A percentile compares a stretch with the other conserved stretches of the same genome.
These are phyloP conservation scores for Myotis yumanensis DNA, from an alignment of 2,113 vertebrate genomes.

Conservation along the genomic window DNA sequence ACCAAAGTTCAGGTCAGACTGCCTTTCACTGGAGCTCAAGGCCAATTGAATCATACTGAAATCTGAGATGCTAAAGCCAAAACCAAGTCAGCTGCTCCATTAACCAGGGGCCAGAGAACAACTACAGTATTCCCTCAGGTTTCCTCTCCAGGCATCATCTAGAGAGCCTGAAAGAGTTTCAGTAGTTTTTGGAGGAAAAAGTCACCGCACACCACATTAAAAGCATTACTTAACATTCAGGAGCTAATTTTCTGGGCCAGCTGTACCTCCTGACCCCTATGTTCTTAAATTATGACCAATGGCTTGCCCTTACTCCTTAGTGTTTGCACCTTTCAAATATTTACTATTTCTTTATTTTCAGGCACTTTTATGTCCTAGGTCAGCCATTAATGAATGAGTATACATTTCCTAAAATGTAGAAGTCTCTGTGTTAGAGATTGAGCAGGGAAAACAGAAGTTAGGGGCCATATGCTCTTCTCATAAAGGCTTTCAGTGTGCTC, in stretches of 20 bases:
- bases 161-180: neutral
- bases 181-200: neutral
- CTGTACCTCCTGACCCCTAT: neutral
- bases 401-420: neutral
- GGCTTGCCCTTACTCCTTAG: neutral
- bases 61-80: constrained; percentile 31
- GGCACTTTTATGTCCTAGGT: neutral
- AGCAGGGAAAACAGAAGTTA: neutral
- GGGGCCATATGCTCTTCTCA: neutral
- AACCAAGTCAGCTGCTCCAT: constrained; percentile 48
- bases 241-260: neutral
- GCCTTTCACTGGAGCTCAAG: neutral
- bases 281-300: neutral
- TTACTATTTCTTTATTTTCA: neutral
- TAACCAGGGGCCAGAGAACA: neutral
- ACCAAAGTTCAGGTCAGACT: constrained; percentile 37
- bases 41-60: constrained; percentile 46
- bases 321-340: neutral
- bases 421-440: neutral
- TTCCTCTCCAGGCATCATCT: neutral
- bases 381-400: neutral
- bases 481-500: neutral
- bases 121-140: neutral
- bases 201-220: neutral
- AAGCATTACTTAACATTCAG: neutral